These are phyloP conservation scores for Chunga burmeisteri DNA, from an alignment of 2,113 vertebrate species.

Conservation along the genomic window DNA sequence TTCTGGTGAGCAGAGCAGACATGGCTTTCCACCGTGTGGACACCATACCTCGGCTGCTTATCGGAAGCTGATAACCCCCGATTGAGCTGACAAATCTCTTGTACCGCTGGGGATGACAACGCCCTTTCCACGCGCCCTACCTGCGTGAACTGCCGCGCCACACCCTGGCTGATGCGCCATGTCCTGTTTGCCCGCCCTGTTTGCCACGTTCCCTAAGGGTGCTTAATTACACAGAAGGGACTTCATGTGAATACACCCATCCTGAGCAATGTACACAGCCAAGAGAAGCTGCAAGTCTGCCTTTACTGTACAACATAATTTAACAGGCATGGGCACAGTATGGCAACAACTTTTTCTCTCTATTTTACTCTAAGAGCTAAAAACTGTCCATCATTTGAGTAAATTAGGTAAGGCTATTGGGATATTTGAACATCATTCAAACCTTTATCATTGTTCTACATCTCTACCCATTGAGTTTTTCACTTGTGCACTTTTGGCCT, in stretches of 20 bases:
- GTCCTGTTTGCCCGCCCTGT: too few relatives aligned
- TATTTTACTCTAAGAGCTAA: neutral
- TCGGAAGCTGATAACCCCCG: too few relatives aligned
- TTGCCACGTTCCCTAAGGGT: too few relatives aligned
- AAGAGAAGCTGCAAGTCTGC: neutral
- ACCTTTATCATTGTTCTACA: neutral
- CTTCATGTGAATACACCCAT: neutral
- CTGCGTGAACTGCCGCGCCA: too few relatives aligned
- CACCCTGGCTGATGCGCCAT: too few relatives aligned
- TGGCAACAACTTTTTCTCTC: neutral
- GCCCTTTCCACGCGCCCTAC: too few relatives aligned
- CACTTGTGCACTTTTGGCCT: neutral
- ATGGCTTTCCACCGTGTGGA: too few relatives aligned
- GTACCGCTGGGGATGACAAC: too few relatives aligned
- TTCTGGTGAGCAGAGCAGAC: too few relatives aligned
- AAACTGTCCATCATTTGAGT: neutral
- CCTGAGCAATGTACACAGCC: neutral
- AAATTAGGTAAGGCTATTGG: neutral
- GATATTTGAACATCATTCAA: neutral
- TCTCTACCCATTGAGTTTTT: neutral
- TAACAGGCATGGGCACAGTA: neutral
- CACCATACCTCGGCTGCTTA: too few relatives aligned
- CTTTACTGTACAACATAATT: neutral
- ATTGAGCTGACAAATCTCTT: too few relatives aligned
- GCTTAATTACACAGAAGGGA: neutral